phyloP scores from a whole-genome alignment of 2,888 invertebrate genomes.

The Malthinus flaveolus region DNA sequence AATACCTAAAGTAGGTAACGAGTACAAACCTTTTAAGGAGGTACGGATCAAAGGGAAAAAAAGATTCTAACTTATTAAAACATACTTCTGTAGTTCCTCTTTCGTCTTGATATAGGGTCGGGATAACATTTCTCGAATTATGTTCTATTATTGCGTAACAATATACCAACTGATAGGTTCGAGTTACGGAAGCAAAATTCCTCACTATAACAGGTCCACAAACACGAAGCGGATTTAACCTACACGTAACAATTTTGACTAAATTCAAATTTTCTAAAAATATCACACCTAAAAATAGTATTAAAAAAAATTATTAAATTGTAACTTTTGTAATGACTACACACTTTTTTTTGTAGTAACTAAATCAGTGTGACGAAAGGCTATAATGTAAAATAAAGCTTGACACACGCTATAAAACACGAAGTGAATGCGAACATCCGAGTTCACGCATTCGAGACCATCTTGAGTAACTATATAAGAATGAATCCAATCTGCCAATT shows the following conservation, averaged over 20 bases:
- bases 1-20: not conserved
- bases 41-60: constrained; percentile 93
- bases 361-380: constrained; percentile 85
- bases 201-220: constrained; percentile 78
- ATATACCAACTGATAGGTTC: constrained; percentile 87
- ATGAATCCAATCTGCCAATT: constrained; percentile 84
- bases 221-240: constrained; percentile 84
- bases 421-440: constrained; percentile 72
- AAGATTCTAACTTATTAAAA: constrained; percentile 60
- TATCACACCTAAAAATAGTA: constrained; percentile 36
- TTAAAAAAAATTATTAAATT: not conserved
- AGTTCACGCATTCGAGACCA: constrained; percentile 56
- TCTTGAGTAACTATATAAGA: constrained; percentile 76
- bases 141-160: constrained; percentile 89
- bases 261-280: constrained; percentile 83
- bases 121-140: constrained; percentile 68
- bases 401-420: constrained; percentile 94
- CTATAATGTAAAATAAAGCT: constrained; percentile 88
- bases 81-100: constrained; percentile 47
- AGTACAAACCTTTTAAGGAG: constrained; percentile 65
- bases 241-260: constrained; percentile 81
- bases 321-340: constrained; percentile 41
- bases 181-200: constrained; percentile 79
- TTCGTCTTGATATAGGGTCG: constrained; percentile 60
- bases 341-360: constrained; percentile 76